phyloP scores from a whole-genome alignment of 2,888 invertebrate species.

The Thelaira solivaga region DNA sequence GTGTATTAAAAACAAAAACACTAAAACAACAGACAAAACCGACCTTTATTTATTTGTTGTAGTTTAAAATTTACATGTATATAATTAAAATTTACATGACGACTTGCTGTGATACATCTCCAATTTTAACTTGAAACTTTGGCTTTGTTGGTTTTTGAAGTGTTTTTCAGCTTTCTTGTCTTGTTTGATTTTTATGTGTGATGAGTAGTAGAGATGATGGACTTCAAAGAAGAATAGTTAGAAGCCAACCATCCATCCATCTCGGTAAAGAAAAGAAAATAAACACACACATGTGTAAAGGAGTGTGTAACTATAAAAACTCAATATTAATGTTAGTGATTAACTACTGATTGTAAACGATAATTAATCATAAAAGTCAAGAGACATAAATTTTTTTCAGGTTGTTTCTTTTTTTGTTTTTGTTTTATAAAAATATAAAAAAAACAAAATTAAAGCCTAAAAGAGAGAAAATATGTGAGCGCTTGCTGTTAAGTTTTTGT shows the following conservation, averaged over 20 bases:
- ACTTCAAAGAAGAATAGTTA: not conserved
- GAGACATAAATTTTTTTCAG: slow-evolving; percentile 59
- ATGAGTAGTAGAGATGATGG: slow-evolving; percentile 32
- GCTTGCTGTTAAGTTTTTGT: too few species aligned
- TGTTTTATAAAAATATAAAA: slow-evolving; percentile 12
- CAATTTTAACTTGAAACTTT: slow-evolving; percentile 21
- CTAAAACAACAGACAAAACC: slow-evolving; percentile 21
- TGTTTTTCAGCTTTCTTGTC: not conserved
- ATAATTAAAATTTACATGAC: slow-evolving; percentile 63
- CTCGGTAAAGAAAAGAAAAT: slow-evolving; percentile 4
- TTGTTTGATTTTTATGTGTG: slow-evolving; percentile 25
- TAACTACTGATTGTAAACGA: slow-evolving; percentile 64
- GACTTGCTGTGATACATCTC: slow-evolving; percentile 58
- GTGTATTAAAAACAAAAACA: not conserved
- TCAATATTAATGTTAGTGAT: slow-evolving; percentile 68
- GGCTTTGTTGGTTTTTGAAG: too few species aligned
- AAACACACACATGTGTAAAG: not conserved
- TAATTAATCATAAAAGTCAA: slow-evolving; percentile 64
- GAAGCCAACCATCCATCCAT: not conserved
- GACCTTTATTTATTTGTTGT: slow-evolving; percentile 43
- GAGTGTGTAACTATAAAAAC: too few species aligned
- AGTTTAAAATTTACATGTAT: slow-evolving; percentile 51
- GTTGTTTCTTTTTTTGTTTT: not conserved
- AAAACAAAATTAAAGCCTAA: not conserved
- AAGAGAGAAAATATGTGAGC: too few species aligned